Evolutionary conservation across 2,888 invertebrate species (phyloP).

Genomic region (Acrobasis suavella): DNA sequence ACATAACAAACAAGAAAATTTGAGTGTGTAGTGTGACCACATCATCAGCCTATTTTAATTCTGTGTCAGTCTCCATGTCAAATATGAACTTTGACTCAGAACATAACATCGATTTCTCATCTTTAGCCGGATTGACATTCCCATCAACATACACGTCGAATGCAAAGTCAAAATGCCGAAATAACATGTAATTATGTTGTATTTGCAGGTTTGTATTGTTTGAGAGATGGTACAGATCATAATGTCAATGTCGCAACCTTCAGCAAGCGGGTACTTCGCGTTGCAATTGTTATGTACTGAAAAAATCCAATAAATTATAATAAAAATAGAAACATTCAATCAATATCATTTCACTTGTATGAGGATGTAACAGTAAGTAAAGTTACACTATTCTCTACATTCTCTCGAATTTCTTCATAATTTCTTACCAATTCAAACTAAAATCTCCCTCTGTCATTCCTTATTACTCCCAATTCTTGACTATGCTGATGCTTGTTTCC

Average conservation of each 20-base stretch:
- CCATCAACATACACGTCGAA: slow-evolving; percentile 1
- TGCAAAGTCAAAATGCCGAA: slow-evolving; percentile 23
- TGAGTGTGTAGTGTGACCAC: too few relatives aligned
- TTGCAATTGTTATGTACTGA: slow-evolving; percentile 10
- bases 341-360: too few relatives aligned
- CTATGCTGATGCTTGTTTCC: too few relatives aligned
- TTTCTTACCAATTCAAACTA: too few relatives aligned
- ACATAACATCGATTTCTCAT: neutral
- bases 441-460: too few relatives aligned
- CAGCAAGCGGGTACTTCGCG: neutral
- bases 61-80: neutral
- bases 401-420: too few relatives aligned
- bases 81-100: neutral
- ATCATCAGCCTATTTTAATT: neutral
- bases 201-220: slow-evolving; percentile 22
- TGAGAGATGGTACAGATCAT: slow-evolving; percentile 31
- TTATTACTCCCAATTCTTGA: too few relatives aligned
- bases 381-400: too few relatives aligned
- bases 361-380: too few relatives aligned
- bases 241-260: slow-evolving; percentile 46
- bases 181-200: slow-evolving; percentile 23
- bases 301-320: too few relatives aligned
- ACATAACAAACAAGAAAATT: too few relatives aligned
- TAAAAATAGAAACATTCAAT: neutral
- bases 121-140: slow-evolving; percentile 17